Base-by-base conservation (phyloP, 2,113 vertebrate species). In the Thomomys bottae region DNA sequence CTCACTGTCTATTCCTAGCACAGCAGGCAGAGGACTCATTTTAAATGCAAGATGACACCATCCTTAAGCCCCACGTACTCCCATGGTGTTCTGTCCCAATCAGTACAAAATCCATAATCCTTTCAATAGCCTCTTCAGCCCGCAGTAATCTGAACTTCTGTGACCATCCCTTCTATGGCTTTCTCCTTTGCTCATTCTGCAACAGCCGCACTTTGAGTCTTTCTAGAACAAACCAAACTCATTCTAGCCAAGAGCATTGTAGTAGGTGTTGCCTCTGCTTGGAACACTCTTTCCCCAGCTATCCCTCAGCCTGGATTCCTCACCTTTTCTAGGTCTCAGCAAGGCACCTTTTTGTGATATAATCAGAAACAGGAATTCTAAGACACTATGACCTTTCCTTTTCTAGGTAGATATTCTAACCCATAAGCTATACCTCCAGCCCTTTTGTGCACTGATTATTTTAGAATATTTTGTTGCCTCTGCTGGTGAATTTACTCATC, bases 351-450 rank as follows among this genome's bases (percentile, higher is more conserved):
- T 92, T 21, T 66, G 18, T 91, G 59, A 75, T 34, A 40, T 8
- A 84, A 71, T 61, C n/a, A 70, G 79, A 90, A 86, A 83, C 92
- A 30, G 49, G 40, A 70, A 70, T 86, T 88, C 54, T 70, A n/a
- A 78, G 61, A 24, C 49, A 54, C 12, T 54, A 54, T 17, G 49
- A 4, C 49, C 15, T 54, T 54, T 14, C 15, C 11, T 15, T 18
- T 54, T 12, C 49, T 54, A 54, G 45, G 45, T 45, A 45, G 49
- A 54, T 54, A 54, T 4, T 54, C 14, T 54, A 54, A 54, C 15
- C 49, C 49, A 54, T 54, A 54, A 54, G 49, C 14, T 49, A 49
- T 49, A 49, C 9, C 49, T 54, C 14, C 49, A 54, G 49, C 14
- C 49, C 49, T 54, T 54, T 54, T 54, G 14, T 54, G 11, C 49